Base-by-base conservation (phyloP, 2,888 invertebrate genomes). In the Tanypteryx hageni region DNA sequence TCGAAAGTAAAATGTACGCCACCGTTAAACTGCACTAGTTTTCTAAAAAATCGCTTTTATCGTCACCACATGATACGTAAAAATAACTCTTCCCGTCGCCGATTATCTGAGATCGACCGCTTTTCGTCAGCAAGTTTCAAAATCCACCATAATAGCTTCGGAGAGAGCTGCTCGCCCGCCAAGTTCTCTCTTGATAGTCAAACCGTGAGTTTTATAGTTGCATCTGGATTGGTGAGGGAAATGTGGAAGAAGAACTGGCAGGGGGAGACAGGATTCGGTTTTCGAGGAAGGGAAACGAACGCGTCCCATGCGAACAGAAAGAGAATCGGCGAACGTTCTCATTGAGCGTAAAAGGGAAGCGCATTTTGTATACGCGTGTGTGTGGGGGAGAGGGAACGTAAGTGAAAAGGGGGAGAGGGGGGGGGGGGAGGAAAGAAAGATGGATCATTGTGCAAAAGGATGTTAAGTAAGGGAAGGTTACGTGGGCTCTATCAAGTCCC, bases 401-500 rank as follows among this genome's bases (percentile, higher is more conserved):
- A 27, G n/a, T 18, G 56, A 64, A 16, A n/a, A 44, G 18, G 16
- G 64, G 64, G 64, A 8, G 57, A 22, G 89, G 22, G 31, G 59
- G 59, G 31, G 85, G n/a, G n/a, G 10, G 59, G 86, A 31, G 31
- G 86, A 59, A 14, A 31, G 64, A 64, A 64, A 83, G n/a, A 44
- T 56, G 16, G 61, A 61, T 86, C 22, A 86, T 61, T 64, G 86
- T 64, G 27, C 31, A 11, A 61, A 86, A 31, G 86, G 44, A 44
- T 44, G 44, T 44, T 44, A 44, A 44, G 44, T 44, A 44, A 44
- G 16, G 27, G 44, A 64, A 44, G 89, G 64, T 89, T 83, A 16
- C 18, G 83, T n/a, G 83, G 57, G 83, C 83, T 44, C n/a, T 44
- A 61, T 61, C 13, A 59, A 89, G 44, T 64, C 89, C 89, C 89